Conservation (phyloP, 2,888 invertebrate species). For the Brenthis hecate region DNA sequence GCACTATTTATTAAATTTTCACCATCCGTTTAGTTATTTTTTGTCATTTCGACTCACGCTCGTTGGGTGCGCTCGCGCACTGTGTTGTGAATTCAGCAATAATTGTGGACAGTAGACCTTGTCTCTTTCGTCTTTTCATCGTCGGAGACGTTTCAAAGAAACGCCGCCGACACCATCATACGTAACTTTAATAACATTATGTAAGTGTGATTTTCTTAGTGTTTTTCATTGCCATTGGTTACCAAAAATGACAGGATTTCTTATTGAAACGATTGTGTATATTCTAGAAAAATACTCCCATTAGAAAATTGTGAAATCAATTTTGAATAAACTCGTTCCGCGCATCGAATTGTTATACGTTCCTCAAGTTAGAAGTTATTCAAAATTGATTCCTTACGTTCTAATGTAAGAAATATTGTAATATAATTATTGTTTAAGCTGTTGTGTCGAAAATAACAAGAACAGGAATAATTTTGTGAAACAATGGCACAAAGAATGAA, state of each 20-base stretch:
- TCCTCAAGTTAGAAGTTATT: conserved; percentile 68
- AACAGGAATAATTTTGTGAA: conserved; percentile 83
- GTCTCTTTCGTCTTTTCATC: conserved; percentile 62
- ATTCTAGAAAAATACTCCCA: conserved; percentile 76
- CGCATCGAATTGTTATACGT: conserved; percentile 81
- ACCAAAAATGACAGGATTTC: conserved; percentile 82
- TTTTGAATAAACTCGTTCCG: conserved; percentile 65
- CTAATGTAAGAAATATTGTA: conserved; percentile 78
- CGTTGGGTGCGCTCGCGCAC: conserved; percentile 43
- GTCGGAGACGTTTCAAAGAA: conserved; percentile 68
- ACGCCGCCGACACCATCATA: conserved; percentile 61
- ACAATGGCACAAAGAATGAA: conserved; percentile 82
- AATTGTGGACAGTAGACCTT: conserved; percentile 60
- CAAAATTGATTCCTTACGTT: conserved; percentile 70
- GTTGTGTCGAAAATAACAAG: conserved; percentile 81
- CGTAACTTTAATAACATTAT: conserved; percentile 69
- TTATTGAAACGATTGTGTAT: conserved; percentile 77
- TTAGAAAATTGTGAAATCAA: conserved; percentile 69
- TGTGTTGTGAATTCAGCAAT: conserved; percentile 73
- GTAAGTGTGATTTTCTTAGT: conserved; percentile 70
- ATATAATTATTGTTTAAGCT: conserved; percentile 81
- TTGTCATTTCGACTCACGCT: conserved; percentile 15
- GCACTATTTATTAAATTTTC: conserved; percentile 29
- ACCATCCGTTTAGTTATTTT: conserved; percentile 1
- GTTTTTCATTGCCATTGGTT: conserved; percentile 81